These are phyloP conservation scores for Agrotis clavis DNA, from an alignment of 2,888 invertebrate species.

Conservation along the genomic window DNA sequence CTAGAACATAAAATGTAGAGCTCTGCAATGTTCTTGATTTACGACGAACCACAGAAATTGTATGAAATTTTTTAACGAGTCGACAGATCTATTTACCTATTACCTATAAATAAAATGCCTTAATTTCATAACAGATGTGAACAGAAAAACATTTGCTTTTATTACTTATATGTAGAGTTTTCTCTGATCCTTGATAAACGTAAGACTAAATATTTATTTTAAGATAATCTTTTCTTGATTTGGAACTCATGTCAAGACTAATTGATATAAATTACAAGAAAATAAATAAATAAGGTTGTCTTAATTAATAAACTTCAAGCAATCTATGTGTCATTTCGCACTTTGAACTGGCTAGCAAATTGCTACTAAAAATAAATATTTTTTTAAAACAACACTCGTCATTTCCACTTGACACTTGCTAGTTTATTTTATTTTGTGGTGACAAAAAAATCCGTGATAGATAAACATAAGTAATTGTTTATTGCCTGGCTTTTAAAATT, in stretches of 20 bases:
- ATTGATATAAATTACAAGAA: neutral
- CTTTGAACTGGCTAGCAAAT: neutral
- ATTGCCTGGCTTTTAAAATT: neutral
- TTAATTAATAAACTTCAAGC: neutral
- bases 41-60: neutral
- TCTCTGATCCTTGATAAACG: neutral
- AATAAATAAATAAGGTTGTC: neutral
- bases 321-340: neutral
- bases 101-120: neutral
- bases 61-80: neutral
- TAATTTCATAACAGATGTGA: neutral
- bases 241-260: neutral
- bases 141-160: neutral
- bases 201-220: neutral
- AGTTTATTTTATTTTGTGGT: neutral
- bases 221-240: neutral
- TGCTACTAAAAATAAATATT: too few species aligned
- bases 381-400: conserved; percentile 5
- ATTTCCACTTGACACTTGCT: neutral
- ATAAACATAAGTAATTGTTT: neutral
- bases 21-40: conserved; percentile 22
- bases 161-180: neutral
- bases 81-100: neutral
- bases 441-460: too few species aligned
- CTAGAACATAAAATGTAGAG: conserved; percentile 21